Base-by-base conservation (phyloP, 37 sponge, comb jelly and placozoan genomes). In the Chondrosia reniformis region DNA sequence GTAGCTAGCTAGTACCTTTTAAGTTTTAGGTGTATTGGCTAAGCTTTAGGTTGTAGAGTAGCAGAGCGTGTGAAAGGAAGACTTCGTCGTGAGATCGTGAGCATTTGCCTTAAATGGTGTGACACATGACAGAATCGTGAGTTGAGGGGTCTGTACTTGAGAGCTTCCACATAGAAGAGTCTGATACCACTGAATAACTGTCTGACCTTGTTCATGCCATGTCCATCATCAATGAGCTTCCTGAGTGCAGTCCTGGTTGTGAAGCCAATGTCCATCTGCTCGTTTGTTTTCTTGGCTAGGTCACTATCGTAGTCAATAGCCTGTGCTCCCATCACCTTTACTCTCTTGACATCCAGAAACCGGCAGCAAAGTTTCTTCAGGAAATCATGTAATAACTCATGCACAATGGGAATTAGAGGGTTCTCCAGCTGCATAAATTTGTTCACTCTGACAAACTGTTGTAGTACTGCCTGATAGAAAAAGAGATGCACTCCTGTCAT, bases 381-480 rank as follows among this genome's bases (percentile, higher is more conserved):
- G 43, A 80, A 67, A 27, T 0, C 42, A 28, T 63, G 65, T 46
- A 79, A 6, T 32, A 36, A 30, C 3, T 43, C 79, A 40, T 45
- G 13, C 33, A 79, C 19, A n/a, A 79, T n/a, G 4, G 28, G 67
- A 7, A 79, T 79, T 17, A 49, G 24, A 30, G 80, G 80, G 25
- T 10, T 33, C 0, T 75, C 67, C 32, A 7, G 67, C 72, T 77
- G 78, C 0, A 84, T 17, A 13, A 84, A 55, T 33, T 54, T 66
- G 40, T 76, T 83, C 37, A 75, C 8, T 1, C 33, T 17, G 28
- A 32, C 45, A 42, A 83, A 76, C 27, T 38, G 8, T 21, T 37
- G 83, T 45, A 82, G 24, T 28, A 74, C 82, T n/a, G 82, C 55
- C 45, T 74, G 82, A 63, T 59, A 74, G 41, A 82, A 82, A 24